Percentiles rank a stretch among this genome's conserved stretches.
phyloP scores from a whole-genome alignment of 2,113 vertebrate genomes.

The Stegostoma tigrinum region DNA sequence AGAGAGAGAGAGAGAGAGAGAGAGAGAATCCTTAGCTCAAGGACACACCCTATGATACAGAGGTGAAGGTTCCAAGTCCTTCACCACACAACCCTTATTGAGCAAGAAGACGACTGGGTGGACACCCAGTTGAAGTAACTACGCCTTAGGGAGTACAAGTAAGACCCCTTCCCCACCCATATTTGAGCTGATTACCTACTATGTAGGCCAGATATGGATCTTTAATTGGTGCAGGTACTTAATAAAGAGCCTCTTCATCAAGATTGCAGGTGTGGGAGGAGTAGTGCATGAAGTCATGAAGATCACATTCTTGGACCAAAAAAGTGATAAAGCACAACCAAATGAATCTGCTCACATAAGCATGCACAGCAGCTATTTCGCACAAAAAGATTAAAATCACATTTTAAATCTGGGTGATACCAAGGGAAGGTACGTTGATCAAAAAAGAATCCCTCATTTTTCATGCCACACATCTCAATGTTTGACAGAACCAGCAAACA shows the following conservation, averaged over 20 bases:
- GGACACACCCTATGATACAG: not conserved
- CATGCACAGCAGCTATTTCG: not conserved
- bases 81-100: not conserved
- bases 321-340: not conserved
- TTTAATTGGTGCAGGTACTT: not conserved
- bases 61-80: not conserved
- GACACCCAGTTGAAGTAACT: not conserved
- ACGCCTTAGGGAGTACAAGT: not conserved
- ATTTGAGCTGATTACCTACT: no score
- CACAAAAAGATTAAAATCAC: not conserved
- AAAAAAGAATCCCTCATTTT: not conserved
- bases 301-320: not conserved
- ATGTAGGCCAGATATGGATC: no score
- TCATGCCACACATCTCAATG: not conserved
- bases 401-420: not conserved
- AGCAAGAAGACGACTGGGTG: not conserved
- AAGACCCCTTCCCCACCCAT: not conserved
- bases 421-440: not conserved
- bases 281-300: not conserved
- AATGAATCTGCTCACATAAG: not conserved
- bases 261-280: not conserved
- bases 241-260: not conserved
- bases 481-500: not conserved
- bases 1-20: no score
- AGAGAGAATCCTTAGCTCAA: not conserved